phyloP scores from a whole-genome alignment of 2,113 vertebrate species.

The Greenwoodochromis staneri region DNA sequence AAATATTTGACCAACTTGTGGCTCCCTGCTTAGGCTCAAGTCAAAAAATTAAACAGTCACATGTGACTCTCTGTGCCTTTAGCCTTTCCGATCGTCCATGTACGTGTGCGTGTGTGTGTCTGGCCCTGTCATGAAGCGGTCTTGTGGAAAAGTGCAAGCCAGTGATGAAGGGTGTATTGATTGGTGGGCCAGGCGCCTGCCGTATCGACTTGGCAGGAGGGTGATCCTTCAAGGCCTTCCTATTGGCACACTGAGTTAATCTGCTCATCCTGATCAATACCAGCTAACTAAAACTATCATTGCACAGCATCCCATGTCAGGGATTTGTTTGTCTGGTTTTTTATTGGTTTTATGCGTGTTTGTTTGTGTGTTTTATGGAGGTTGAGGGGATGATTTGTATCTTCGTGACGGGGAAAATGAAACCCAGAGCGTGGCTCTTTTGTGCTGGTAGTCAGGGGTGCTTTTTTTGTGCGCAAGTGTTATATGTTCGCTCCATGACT shows the following conservation, averaged over 20 bases:
- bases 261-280: slow-evolving; percentile 63
- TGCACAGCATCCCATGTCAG: slow-evolving; percentile 49
- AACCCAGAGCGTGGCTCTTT: slow-evolving; percentile 6
- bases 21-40: background rate
- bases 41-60: background rate
- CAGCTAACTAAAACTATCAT: slow-evolving; percentile 69
- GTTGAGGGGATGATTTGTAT: slow-evolving; percentile 44
- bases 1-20: slow-evolving; percentile 21
- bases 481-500: slow-evolving; percentile 43
- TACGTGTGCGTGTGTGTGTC: background rate
- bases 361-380: slow-evolving; percentile 30
- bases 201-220: slow-evolving; percentile 55
- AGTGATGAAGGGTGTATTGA: slow-evolving; percentile 68
- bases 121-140: slow-evolving; percentile 18
- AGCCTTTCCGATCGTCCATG: background rate
- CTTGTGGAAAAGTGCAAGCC: slow-evolving; percentile 34
- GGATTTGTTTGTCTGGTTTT: slow-evolving; percentile 33
- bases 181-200: slow-evolving; percentile 57
- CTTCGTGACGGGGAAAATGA: slow-evolving; percentile 7
- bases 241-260: slow-evolving; percentile 71
- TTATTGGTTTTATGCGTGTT: slow-evolving; percentile 49
- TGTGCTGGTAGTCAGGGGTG: background rate
- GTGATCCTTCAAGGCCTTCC: slow-evolving; percentile 66
- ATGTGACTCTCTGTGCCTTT: background rate
- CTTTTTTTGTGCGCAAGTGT: slow-evolving; percentile 33